Evolutionary conservation across 1,140 invertebrate genomes (phyloP), one percentile per base, ranked within the genome.

Genomic region (Colletes latitarsis): DNA sequence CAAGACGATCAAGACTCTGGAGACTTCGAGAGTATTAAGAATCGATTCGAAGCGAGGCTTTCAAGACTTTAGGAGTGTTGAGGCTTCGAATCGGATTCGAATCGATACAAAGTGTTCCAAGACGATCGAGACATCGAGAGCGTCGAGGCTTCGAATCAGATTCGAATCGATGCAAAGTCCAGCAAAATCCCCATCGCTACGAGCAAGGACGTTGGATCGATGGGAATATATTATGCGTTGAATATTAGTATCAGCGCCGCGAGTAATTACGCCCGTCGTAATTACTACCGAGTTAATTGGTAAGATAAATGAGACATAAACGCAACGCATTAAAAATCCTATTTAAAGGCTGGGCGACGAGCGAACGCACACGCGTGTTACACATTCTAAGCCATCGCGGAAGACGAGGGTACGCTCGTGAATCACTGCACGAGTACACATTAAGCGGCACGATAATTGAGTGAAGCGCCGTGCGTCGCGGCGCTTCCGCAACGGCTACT

Each of bases 381-480:
- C 17, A 19, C 55, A 15, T 62, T 75, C 49, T 46, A 67, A 70
- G 21, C 10, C 46, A 71, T 77, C 67, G 41, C 46, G 57, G 30
- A 78, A 67, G 69, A 74, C 12, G 60, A 53, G 62, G 62, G 41
- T 58, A 19, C n/a, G 43, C 17, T 19, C 43, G 53, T 75, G 72
- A 75, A 75, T 68, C 63, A 75, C n/a, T 17, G 58, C 53, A 30
- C 46, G 30, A 66, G 63, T 75, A 63, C 62, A 68, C 62, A 68
- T 80, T 75, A 80, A 80, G 52, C 63, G 70, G 77, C 19, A 58
- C 21, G 78, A 10, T 80, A 80, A 80, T 80, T 80, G 71, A 80
- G 71, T 68, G 63, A 75, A 80, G 72, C 72, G 53, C 53, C 52
- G 41, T 21, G 77, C 71, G 53, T 75, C 71, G 71, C 63, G 72